Percentiles rank a stretch among this genome's conserved stretches.
Conservation (phyloP, 2,888 invertebrate genomes). For the Scotopteryx bipunctaria region DNA sequence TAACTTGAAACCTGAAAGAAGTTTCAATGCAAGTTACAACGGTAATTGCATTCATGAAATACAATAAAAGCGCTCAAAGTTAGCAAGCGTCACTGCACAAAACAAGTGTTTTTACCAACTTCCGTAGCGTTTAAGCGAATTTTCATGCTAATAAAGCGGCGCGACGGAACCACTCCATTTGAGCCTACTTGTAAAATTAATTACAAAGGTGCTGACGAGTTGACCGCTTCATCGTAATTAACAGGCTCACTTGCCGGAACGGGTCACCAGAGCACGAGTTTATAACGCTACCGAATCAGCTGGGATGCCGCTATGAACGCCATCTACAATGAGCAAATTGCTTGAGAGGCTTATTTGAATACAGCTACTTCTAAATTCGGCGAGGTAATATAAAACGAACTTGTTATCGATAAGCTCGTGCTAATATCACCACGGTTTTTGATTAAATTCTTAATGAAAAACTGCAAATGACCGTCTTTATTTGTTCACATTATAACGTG, state of each 20-base stretch:
- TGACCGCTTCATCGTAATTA: constrained; percentile 32
- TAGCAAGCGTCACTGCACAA: constrained; percentile 17
- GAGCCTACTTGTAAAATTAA: constrained; percentile 31
- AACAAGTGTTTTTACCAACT: constrained; percentile 28
- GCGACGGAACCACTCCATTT: constrained; percentile 28
- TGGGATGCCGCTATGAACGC: no score
- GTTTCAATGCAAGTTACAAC: constrained; percentile 11
- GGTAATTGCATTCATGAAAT: constrained; percentile 10
- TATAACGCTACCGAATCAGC: background rate
- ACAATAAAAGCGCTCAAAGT: constrained; percentile 6
- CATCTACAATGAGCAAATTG: background rate
- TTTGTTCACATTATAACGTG: constrained; percentile 15
- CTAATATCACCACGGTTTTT: background rate
- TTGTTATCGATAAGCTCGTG: background rate
- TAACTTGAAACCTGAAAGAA: constrained; percentile 12
- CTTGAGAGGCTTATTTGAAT: no score
- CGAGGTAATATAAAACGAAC: background rate
- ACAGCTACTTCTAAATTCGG: background rate
- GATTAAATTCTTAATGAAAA: constrained; percentile 21
- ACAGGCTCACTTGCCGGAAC: constrained; percentile 10
- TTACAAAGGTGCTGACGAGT: constrained; percentile 33
- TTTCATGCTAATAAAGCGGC: constrained; percentile 30
- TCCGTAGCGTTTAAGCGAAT: constrained; percentile 25
- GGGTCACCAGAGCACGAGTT: background rate
- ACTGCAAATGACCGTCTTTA: constrained; percentile 19